Evolutionary conservation across 1,140 invertebrate species (phyloP).

Genomic region (Mamestra configurata): DNA sequence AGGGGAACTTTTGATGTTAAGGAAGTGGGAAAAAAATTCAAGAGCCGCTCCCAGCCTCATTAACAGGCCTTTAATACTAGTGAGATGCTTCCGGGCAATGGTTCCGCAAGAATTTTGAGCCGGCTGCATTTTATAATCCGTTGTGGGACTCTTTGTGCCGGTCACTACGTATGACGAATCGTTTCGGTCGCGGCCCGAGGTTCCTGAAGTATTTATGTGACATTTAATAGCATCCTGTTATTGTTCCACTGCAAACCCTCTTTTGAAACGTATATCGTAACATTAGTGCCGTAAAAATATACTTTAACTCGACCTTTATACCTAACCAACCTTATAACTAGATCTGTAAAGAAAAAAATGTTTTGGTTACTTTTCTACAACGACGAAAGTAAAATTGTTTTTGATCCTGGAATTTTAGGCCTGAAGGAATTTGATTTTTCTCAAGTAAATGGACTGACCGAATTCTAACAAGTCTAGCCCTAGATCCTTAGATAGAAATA

Average conservation of each 20-base stretch:
- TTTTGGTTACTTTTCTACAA: not conserved
- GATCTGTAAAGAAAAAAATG: not conserved
- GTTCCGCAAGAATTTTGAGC: constrained; percentile 65
- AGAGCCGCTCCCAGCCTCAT: constrained; percentile 77
- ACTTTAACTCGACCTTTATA: not conserved
- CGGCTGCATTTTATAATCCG: constrained; percentile 55
- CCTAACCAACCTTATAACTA: constrained; percentile 10
- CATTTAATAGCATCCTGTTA: not conserved
- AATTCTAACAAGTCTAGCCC: constrained; percentile 7
- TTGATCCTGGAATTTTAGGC: constrained; percentile 1
- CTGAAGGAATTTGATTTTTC: not conserved
- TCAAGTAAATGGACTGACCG: not conserved
- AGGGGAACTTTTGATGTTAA: constrained; percentile 84
- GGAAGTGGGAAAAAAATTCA: constrained; percentile 77
- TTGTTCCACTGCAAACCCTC: not conserved
- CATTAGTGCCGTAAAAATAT: not conserved
- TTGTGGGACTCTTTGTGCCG: constrained; percentile 4
- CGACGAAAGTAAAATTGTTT: not conserved
- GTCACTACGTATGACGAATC: not conserved
- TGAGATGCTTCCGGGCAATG: constrained; percentile 71
- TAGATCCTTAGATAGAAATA: constrained; percentile 15
- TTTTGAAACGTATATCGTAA: not conserved
- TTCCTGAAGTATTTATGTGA: constrained; percentile 14
- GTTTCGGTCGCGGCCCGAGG: not conserved
- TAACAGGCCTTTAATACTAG: constrained; percentile 81